Evolutionary conservation across 2,113 vertebrate genomes (phyloP).

Genomic region (Damaliscus lunatus): DNA sequence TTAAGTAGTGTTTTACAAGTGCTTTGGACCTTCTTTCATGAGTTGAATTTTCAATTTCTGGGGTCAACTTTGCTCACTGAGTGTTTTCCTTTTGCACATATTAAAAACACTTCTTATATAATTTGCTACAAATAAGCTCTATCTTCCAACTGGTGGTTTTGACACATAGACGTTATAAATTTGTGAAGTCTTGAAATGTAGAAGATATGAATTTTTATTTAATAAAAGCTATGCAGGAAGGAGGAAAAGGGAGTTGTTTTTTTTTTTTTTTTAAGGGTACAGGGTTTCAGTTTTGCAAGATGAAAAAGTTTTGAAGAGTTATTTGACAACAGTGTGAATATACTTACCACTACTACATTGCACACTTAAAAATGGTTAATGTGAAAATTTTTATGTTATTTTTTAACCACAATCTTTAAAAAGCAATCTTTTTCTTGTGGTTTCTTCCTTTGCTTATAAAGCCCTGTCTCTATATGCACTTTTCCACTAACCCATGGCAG

Average conservation of each 20-base stretch:
- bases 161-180: background rate
- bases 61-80: background rate
- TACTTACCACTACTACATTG: background rate
- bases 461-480: background rate
- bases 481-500: background rate
- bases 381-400: background rate
- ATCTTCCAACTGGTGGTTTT: background rate
- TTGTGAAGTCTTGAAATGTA: background rate
- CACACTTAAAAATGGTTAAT: background rate
- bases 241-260: background rate
- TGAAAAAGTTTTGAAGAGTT: background rate
- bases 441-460: background rate
- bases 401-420: background rate
- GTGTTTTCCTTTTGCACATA: background rate
- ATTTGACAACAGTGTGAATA: background rate
- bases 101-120: background rate
- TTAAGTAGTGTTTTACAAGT: background rate
- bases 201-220: background rate
- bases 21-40: background rate
- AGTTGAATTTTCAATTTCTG: background rate
- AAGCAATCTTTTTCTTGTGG: background rate
- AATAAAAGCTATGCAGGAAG: background rate
- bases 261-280: background rate
- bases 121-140: background rate
- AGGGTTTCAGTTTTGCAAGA: background rate